Evolutionary conservation across 1,140 invertebrate genomes (phyloP), one percentile per base, ranked within the genome.

Genomic region (Hylaeus anthracinus): DNA sequence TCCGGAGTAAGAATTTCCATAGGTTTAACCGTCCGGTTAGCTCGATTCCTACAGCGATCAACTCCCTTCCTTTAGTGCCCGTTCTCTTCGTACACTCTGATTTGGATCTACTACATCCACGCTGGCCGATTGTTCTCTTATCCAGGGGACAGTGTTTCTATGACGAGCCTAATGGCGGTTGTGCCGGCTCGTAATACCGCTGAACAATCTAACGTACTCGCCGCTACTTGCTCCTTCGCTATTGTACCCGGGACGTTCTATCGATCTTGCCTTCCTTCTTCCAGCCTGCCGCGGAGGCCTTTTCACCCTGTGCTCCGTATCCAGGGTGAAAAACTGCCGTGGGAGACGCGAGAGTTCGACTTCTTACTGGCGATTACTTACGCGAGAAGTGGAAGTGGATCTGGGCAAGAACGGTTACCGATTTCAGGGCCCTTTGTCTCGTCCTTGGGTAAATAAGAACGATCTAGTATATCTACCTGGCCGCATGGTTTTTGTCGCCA

Each of bases 201-300:
- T 86, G 86, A 83, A 82, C 88, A 84, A 86, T 88, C 84, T 83
- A 86, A 91, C 86, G 83, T 85, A 87, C 79, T 81, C 65, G 78
- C 64, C 53, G 64, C 48, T 66, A 66, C 84, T 86, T 56, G 84
- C 82, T 83, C 81, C 61, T 83, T 80, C 84, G 83, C 65, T 70
- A 90, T 90, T 90, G 88, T 90, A 73, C 74, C 79, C 72, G 51
- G 77, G 83, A 90, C 82, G 83, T 89, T 72, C 81, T 87, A 86
- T 90, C 89, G 86, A 87, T 88, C 85, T 79, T 5, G 67, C 77
- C 66, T 67, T 61, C 66, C 85, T 65, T 75, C 75, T 53, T 61
- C 45, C 37, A 12, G 10, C 56, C 43, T 48, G 15, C 43, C 51
- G 10, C 39, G 51, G 37, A 10, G 14, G 26, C 12, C 58, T 26